Base-by-base conservation (phyloP, 2,113 vertebrate species). In the Boleophthalmus pectinirostris region DNA sequence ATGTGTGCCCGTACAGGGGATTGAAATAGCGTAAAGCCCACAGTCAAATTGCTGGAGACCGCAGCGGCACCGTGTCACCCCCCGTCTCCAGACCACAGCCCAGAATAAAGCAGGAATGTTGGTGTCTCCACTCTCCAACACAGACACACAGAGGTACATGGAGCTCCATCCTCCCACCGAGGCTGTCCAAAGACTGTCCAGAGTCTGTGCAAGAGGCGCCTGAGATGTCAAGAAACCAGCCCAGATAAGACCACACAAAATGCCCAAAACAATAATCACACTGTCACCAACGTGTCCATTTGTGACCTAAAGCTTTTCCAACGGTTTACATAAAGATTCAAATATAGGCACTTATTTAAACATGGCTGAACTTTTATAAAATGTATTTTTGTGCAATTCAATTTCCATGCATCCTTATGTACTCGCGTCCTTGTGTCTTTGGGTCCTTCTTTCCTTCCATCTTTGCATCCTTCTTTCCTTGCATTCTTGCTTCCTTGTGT, bases 61-160 rank as follows among this genome's bases (percentile, higher is more conserved):
- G 64, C 85, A 78, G 87, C 73, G 66, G 85, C 77, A n/a, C 79
- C 73, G 82, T 86, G 85, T 89, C 83, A 72, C 83, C 88, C 56
- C 90, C 85, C 83, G 72, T 87, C 78, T 88, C 79, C 69, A 76
- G 54, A 82, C 88, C 85, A 3, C 87, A 85, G 81, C 87, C 83
- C 88, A 89, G 88, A 91, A 91, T 91, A 91, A 86, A 82, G 83
- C 80, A 85, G 88, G 88, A 91, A 91, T 91, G 85, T 75, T 81
- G 78, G 72, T 78, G 88, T 85, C 85, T 82, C 83, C 47, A 5
- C 77, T 24, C 74, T 60, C 79, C 77, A 72, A 69, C 86, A 77
- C 85, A 24, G 82, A 51, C 58, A 77, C 84, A 66, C 69, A 51
- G 49, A 70, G 20, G 68, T 73, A 65, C 79, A 54, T 81, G 76